Evolutionary conservation across 2,797 vertebrate species (phyloP).

Genomic region (Hippocampus kuda): DNA sequence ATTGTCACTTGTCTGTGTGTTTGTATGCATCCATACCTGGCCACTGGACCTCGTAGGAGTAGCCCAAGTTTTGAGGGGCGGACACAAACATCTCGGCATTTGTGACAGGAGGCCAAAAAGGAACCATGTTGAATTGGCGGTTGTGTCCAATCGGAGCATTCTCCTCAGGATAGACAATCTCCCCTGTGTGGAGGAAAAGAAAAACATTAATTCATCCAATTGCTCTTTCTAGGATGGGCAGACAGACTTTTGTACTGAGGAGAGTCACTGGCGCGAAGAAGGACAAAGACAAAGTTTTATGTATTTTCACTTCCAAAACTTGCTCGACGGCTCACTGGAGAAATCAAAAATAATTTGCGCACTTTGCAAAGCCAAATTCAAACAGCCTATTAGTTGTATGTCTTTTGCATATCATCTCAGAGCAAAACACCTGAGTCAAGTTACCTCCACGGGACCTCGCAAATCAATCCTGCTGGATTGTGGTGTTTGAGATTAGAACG

Average conservation of each 20-base stretch:
- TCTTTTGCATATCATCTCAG: no score
- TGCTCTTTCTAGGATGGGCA: neutral
- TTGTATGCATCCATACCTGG: constrained; percentile 67
- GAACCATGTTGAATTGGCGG: constrained; percentile 89
- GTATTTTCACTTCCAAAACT: no score
- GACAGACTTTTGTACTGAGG: neutral
- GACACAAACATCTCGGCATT: constrained; percentile 90
- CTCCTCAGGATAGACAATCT: constrained; percentile 79
- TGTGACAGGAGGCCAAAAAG: constrained; percentile 94
- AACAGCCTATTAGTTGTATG: no score
- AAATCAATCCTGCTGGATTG: no score
- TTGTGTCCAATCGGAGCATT: constrained; percentile 95
- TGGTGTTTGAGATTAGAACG: no score
- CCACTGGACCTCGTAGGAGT: constrained; percentile 88
- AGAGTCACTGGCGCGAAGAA: no score
- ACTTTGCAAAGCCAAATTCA: no score
- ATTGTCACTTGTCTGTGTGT: neutral
- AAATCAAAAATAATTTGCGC: no score
- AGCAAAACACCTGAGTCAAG: no score
- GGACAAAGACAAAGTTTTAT: no score
- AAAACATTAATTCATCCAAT: neutral
- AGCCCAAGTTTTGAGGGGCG: constrained; percentile 83
- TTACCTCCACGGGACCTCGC: no score
- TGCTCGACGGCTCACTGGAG: no score
- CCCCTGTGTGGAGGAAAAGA: constrained; percentile 57